Evolutionary conservation across 2,797 vertebrate genomes (phyloP), one percentile per base, ranked within the genome.

Genomic region (Diceros bicornis): DNA sequence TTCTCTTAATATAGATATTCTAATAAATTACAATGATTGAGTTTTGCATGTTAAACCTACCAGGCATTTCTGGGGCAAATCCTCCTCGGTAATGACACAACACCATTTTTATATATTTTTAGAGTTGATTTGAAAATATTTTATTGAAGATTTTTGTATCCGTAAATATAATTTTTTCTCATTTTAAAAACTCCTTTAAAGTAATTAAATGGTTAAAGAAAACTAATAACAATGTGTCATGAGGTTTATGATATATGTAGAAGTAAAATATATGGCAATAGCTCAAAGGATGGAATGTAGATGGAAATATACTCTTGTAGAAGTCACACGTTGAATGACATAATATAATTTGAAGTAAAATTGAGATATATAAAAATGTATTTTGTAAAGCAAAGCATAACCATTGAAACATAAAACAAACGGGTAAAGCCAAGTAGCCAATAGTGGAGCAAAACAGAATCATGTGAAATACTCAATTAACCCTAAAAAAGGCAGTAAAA

Each of bases 341-440:
- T 32, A 57, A 44, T 59, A 47, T 82, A 75, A 75, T 96, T 96
- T 93, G 21, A 96, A 64, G 21, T 81, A 66, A 97, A 57, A 81
- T 50, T 37, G 59, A 92, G 4, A 44, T 59, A 62, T 21, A 44
- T n/a, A 74, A 91, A 90, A 44, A 61, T 68, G 2, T 16, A 23
- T 82, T 64, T 59, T 62, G 2, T 69, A 69, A 91, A 94, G 25
- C n/a, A 27, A 23, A 79, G n/a, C 6, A 47, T 71, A 77, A 81
- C 21, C 9, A 55, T 21, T 79, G 23, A 92, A 89, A 74, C 25
- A 62, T 44, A 83, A 91, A 89, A 52, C 4, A 91, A 92, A 50
- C 6, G 59, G 20, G 4, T 55, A 57, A 77, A 71, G 9, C 41
- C 16, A 84, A 10, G 64, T 79, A 86, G 34, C 10, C 1, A 75